Conservation (phyloP, 2,113 vertebrate species). For the Carlito syrichta region DNA sequence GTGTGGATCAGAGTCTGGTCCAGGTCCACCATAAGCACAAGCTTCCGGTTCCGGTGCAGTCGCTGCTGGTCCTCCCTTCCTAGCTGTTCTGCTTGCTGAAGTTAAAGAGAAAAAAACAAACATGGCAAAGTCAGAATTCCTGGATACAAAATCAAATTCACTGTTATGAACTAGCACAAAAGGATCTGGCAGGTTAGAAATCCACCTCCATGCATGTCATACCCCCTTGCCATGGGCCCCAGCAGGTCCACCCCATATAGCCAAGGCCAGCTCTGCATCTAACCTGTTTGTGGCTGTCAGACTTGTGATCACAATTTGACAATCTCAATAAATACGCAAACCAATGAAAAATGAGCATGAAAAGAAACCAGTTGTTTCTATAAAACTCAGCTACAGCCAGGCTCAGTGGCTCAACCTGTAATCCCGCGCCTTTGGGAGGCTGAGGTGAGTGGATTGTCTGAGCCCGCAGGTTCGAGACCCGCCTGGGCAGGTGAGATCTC, state of each 20-base stretch:
- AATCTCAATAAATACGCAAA: background rate
- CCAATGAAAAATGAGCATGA: accelerated
- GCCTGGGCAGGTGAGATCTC: no score
- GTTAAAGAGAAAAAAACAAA: background rate
- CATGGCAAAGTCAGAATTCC: accelerated
- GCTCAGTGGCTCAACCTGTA: no score
- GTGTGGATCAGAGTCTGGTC: conserved; percentile 99
- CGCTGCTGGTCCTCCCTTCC: conserved; percentile 95
- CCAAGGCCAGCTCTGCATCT: accelerated
- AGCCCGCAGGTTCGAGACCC: no score
- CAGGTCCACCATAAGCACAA: conserved; percentile 98
- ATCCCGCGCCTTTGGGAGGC: no score
- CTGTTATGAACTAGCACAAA: background rate
- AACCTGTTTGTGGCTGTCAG: no score
- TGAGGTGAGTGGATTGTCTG: no score
- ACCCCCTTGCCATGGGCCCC: no score
- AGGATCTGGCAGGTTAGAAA: no score
- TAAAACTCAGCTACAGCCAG: no score
- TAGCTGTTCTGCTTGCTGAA: conserved; percentile 94
- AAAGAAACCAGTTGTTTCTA: background rate
- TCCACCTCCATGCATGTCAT: no score
- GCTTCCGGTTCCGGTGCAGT: conserved; percentile 92
- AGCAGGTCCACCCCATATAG: no score
- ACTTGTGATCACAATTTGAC: accelerated
- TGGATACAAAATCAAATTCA: background rate